Evolutionary conservation across 2,888 invertebrate genomes (phyloP), one percentile per base, ranked within the genome.

Genomic region (Oxycera nigricornis): DNA sequence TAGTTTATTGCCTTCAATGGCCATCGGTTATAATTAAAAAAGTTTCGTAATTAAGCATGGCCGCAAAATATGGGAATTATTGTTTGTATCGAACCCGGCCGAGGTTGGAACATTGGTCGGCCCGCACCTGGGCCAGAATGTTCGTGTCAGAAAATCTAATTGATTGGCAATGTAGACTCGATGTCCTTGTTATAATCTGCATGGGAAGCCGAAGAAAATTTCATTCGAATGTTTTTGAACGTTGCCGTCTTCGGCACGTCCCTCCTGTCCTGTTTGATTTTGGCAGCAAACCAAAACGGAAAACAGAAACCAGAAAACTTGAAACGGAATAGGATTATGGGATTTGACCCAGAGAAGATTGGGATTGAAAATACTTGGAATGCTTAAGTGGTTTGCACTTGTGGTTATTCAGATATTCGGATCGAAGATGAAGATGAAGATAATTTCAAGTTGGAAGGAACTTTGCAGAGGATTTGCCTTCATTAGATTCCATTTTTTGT

Each of bases 1-100:
- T 11, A n/a, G 61, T 14, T 17, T 31, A 30, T n/a, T 61, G 14
- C 61, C 61, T 20, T 24, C 65, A 41, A 68, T 68, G 28, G 46
- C 75, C 65, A 68, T 75, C 41, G 65, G 72, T 57, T 35, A 57
- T 75, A 75, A 75, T 75, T 73, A 73, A 73, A 73, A 75, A 73
- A 75, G 28, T 73, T 73, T 73, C 46, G 46, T 41, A 59, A 67
- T 68, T 73, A 52, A 68, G 73, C 55, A 57, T 20, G n/a, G 24
- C 52, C 65, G 1, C 39, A 30, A 46, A 52, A 65, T 31, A 28
- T 30, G 61, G 22, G 41, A 74, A 59, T 52, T 61, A 57, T 68
- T 31, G 30, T 46, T 68, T 22, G 61, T 61, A 35, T 57, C 55
- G 28, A 31, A 17, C 11, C 41, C 39, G 22, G 55, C 22, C 24